Percentiles rank a stretch among this genome's conserved stretches.
Evolutionary conservation across 2,888 invertebrate species (phyloP).

Genomic region (Cenopis cana): DNA sequence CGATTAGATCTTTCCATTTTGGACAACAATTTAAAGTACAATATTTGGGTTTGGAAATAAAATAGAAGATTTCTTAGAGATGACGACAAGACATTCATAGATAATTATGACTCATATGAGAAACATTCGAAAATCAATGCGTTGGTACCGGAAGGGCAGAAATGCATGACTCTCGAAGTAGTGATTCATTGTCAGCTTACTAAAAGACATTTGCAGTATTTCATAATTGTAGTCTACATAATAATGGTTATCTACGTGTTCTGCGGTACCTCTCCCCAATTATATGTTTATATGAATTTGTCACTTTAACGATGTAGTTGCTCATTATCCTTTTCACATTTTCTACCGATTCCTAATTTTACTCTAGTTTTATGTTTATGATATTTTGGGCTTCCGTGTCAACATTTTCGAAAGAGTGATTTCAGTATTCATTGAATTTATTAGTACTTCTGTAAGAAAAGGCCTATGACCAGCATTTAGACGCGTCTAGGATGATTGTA

Average conservation of each 20-base stretch:
- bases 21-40: too few relatives aligned
- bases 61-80: too few relatives aligned
- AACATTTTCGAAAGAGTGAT: too few relatives aligned
- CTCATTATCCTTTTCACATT: background rate
- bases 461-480: too few relatives aligned
- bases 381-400: too few relatives aligned
- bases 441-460: too few relatives aligned
- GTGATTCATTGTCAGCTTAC: constrained; percentile 31
- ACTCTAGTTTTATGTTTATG: background rate
- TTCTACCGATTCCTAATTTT: background rate
- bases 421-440: too few relatives aligned
- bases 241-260: background rate
- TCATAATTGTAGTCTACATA: background rate
- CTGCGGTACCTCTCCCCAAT: background rate
- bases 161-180: constrained; percentile 20
- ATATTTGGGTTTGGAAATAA: too few relatives aligned
- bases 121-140: constrained; percentile 35
- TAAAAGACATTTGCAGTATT: constrained; percentile 6
- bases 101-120: constrained; percentile 16
- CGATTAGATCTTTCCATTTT: too few relatives aligned
- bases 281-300: background rate
- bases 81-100: background rate
- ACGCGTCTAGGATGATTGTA: too few relatives aligned
- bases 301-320: too few relatives aligned
- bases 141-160: constrained; percentile 28